Conservation (phyloP, 2,888 invertebrate species). For the Strigamia maritima region DNA sequence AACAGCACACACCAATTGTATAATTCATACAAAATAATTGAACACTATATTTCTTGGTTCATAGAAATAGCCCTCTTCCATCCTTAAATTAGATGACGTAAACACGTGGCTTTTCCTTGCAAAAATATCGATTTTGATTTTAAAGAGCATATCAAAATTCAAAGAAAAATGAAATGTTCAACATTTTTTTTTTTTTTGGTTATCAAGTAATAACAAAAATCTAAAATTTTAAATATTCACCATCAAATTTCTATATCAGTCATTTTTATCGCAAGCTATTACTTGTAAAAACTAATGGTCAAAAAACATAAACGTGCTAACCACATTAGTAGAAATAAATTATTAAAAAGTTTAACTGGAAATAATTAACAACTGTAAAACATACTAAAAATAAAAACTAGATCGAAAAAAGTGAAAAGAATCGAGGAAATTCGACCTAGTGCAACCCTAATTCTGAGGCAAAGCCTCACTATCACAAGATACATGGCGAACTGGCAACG, state of each 20-base stretch:
- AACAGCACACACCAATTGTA: slow-evolving; percentile 16
- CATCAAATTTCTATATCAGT: not conserved
- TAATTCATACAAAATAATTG: slow-evolving; percentile 1
- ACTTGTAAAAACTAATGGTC: too few relatives aligned
- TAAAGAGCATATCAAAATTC: slow-evolving; percentile 29
- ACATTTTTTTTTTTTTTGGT: not conserved
- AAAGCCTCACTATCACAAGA: slow-evolving; percentile 24
- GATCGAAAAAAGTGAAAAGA: not conserved
- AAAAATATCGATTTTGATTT: slow-evolving; percentile 18
- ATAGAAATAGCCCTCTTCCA: not conserved
- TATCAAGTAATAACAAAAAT: not conserved
- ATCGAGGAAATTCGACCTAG: not conserved
- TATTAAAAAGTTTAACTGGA: too few relatives aligned
- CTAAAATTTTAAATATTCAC: not conserved
- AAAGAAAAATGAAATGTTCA: not conserved
- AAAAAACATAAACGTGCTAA: too few relatives aligned
- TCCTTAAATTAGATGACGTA: slow-evolving; percentile 16
- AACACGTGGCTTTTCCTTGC: slow-evolving; percentile 25
- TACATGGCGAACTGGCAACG: slow-evolving; percentile 30
- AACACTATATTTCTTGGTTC: not conserved
- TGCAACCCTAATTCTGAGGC: not conserved
- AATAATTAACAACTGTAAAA: too few relatives aligned
- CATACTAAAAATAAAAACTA: too few relatives aligned
- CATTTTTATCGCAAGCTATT: too few relatives aligned
- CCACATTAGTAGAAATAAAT: too few relatives aligned